Evolutionary conservation across 2,797 vertebrate species (phyloP).

Genomic region (Epinephelus coioides): DNA sequence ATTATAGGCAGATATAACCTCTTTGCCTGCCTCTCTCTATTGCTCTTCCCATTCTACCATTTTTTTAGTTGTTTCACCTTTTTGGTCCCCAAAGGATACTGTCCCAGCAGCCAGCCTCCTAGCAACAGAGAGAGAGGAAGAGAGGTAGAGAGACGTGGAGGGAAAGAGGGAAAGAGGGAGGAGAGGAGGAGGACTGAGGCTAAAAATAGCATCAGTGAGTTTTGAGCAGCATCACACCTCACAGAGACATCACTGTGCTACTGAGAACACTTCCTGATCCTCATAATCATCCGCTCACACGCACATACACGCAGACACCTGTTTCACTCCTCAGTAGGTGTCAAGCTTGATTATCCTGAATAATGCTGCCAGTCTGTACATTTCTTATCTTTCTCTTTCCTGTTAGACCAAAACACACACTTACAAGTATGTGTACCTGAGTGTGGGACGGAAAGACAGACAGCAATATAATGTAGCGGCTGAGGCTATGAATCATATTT

Average conservation of each 20-base stretch:
- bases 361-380: conserved; percentile 29
- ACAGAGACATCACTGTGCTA: conserved; percentile 53
- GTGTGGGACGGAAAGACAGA: conserved; percentile 4
- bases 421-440: neutral
- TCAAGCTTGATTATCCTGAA: conserved; percentile 42
- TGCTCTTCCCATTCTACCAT: conserved; percentile 27
- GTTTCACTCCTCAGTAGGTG: conserved; percentile 50
- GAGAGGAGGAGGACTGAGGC: conserved; percentile 36
- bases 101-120: conserved; percentile 74
- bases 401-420: neutral
- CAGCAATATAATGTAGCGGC: conserved; percentile 18
- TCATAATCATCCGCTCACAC: conserved; percentile 29
- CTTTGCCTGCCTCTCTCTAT: neutral
- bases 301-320: conserved; percentile 10
- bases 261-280: conserved; percentile 67
- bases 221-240: conserved; percentile 79
- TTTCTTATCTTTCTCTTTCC: neutral
- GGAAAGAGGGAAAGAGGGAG: conserved; percentile 20
- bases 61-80: conserved; percentile 40
- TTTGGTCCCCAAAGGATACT: conserved; percentile 63
- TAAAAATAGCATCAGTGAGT: conserved; percentile 82
- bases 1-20: neutral
- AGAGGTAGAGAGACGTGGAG: neutral
- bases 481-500: conserved; percentile 58
- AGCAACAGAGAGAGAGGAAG: conserved; percentile 68